Percentiles rank a stretch among this genome's conserved stretches.
phyloP scores from a whole-genome alignment of 2,113 vertebrate species.

The Rhynchomys soricoides region DNA sequence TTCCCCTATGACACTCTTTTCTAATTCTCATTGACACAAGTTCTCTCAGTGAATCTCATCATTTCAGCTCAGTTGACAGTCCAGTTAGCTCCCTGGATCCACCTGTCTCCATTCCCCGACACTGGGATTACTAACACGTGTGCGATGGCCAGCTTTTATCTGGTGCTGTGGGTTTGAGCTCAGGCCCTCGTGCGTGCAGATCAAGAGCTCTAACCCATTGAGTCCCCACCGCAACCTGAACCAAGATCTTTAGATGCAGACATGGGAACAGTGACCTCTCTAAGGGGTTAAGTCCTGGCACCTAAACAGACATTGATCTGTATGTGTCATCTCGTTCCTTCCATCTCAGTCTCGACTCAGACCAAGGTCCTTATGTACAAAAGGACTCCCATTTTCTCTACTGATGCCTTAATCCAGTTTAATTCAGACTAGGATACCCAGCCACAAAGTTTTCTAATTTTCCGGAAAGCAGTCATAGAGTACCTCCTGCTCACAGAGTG shows the following conservation, averaged over 20 bases:
- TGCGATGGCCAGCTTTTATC: background rate
- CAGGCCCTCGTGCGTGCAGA: background rate
- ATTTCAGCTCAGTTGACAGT: background rate
- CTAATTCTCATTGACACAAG: background rate
- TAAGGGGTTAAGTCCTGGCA: background rate
- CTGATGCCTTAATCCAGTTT: background rate
- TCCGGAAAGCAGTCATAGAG: background rate
- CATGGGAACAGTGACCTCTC: background rate
- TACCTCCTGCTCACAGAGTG: background rate
- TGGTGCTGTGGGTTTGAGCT: background rate
- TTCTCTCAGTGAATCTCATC: background rate
- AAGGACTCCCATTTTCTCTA: background rate
- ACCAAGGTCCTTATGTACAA: background rate
- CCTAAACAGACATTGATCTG: background rate
- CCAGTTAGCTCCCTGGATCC: background rate
- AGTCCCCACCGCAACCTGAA: background rate
- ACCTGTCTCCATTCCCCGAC: background rate
- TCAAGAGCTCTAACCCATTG: background rate
- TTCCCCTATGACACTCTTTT: background rate
- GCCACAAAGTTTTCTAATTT: constrained; percentile 3
- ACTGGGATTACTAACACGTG: too few species aligned
- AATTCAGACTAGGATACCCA: background rate
- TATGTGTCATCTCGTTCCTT: background rate
- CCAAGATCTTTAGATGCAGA: background rate
- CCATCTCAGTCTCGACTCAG: background rate